Base-by-base conservation (phyloP, 35 echinoderm and acorn worm species). In the Heliocidaris tuberculata region DNA sequence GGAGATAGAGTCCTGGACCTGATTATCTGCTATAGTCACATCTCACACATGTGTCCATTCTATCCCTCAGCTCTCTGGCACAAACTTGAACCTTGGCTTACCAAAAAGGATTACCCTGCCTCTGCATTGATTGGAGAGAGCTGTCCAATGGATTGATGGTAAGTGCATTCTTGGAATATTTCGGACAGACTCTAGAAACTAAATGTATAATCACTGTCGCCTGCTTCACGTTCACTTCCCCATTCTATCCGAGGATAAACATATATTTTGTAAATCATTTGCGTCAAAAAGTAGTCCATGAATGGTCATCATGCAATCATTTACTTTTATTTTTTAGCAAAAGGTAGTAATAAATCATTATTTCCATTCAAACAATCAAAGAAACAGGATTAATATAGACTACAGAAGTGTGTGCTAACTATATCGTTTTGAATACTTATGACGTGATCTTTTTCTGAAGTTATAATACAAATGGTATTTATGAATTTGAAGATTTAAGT, bases 11-110 rank as follows among this genome's bases (percentile, higher is more conserved):
- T 27, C 21, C 65, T 78, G 65, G 21, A 6, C 21, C 65, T 78
- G 19, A 7, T 78, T 78, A 78, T n/a, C 65, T 27, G 6, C 65
- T 78, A 2, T 19, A 6, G 27, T 78, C 65, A 8, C 65, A 78
- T 78, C 65, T 78, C 65, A n/a, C 65, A 78, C 65, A 17, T 78
- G 65, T 27, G 27, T 21, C 65, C 65, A 78, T 78, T 78, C 65
- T n/a, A 19, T 7, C 19, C 27, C 65, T 19, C 21, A 78, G 1
- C 65, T 78, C 21, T n/a, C 27, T n/a, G 65, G 65, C 19, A 78
- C 65, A 78, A 78, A 78, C 65, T 78, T 78, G 65, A 78, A 78
- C 65, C 65, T 19, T n/a, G 65, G 65, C 65, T 78, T 78, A 78
- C 65, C 27, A 78, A 78, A 78, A 78, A 78, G 65, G 65, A 78